Evolutionary conservation across 2,797 vertebrate genomes (phyloP).

Genomic region (Sebastes vulpes): DNA sequence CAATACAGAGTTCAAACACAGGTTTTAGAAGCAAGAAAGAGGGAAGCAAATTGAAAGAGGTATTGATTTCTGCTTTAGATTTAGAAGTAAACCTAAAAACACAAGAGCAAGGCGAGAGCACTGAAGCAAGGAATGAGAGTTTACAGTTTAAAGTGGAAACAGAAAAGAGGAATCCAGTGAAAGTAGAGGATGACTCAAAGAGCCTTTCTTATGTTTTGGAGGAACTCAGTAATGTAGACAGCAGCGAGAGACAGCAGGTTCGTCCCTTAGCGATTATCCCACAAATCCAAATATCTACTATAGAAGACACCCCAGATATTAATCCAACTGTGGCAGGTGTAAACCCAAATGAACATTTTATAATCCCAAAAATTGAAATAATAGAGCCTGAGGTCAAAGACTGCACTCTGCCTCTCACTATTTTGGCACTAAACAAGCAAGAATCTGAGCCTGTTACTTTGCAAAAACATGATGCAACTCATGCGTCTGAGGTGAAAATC

Average conservation of each 20-base stretch:
- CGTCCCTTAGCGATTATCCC: conserved; percentile 67
- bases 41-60: conserved; percentile 29
- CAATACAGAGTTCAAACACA: conserved; percentile 18
- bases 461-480: conserved; percentile 53
- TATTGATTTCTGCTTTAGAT: background rate
- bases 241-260: conserved; percentile 24
- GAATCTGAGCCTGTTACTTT: conserved; percentile 38
- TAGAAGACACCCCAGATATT: conserved; percentile 54
- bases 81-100: conserved; percentile 26
- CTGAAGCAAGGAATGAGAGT: conserved; percentile 26
- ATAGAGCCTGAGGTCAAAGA: conserved; percentile 75
- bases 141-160: conserved; percentile 28
- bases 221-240: conserved; percentile 24
- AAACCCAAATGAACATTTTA: conserved; percentile 48
- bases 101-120: conserved; percentile 17
- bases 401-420: conserved; percentile 48
- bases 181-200: conserved; percentile 38
- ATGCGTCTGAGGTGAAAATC: conserved; percentile 16
- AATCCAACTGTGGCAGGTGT: conserved; percentile 45
- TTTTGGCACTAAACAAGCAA: conserved; percentile 51
- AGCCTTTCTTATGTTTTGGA: conserved; percentile 22
- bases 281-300: conserved; percentile 63
- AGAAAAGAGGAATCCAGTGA: conserved; percentile 14
- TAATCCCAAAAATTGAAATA: conserved; percentile 69
- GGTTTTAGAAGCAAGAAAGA: conserved; percentile 6